These are phyloP conservation scores for Gorsachius magnificus DNA, from an alignment of 2,797 vertebrate species.

Conservation along the genomic window DNA sequence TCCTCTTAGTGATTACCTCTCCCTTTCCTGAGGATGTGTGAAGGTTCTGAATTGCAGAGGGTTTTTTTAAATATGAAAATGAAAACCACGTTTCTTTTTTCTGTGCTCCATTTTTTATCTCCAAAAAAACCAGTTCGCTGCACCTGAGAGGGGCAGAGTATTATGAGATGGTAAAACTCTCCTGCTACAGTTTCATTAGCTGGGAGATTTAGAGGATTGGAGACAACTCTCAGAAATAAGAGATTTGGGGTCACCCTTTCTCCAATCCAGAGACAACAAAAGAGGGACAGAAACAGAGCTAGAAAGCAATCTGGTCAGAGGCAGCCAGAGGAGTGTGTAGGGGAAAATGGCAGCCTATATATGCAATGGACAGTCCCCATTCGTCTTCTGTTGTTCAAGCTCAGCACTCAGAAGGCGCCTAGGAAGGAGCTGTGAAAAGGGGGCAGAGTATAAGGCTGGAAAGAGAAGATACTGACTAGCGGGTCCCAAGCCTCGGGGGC, in stretches of 20 bases:
- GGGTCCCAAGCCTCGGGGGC: not conserved
- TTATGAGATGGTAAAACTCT: not conserved
- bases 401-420: not conserved
- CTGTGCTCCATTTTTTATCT: not conserved
- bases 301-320: not conserved
- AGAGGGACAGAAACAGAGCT: not conserved
- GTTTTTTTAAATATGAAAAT: not conserved
- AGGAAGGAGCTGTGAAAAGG: not conserved
- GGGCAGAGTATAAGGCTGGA: not conserved
- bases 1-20: constrained; percentile 3
- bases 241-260: not conserved
- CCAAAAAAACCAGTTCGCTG: not conserved
- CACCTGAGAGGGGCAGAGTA: not conserved
- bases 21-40: not conserved
- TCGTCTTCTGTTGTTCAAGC: not conserved
- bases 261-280: not conserved
- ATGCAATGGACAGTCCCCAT: not conserved
- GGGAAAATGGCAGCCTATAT: not conserved
- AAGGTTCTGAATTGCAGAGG: not conserved
- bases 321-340: not conserved
- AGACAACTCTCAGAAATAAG: not conserved
- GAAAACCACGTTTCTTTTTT: constrained; percentile 11
- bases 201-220: not conserved
- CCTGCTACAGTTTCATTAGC: not conserved
- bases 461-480: not conserved